Conservation (phyloP, 1,140 invertebrate genomes). For the Hetaerina americana region DNA sequence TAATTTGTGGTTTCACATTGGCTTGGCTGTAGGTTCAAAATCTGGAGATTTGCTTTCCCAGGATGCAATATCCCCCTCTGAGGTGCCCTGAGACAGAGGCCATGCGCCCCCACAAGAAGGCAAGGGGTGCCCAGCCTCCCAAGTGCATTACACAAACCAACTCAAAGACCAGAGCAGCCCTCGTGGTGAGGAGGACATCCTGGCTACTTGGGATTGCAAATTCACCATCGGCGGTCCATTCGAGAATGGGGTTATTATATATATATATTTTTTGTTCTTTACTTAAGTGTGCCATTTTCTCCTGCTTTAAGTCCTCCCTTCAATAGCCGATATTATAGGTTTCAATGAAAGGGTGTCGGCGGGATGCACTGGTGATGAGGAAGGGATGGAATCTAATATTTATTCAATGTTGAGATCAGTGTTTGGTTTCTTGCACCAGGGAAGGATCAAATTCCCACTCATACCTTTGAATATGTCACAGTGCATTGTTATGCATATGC, state of each 20-base stretch:
- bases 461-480: no score
- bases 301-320: background rate
- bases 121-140: conserved; percentile 45
- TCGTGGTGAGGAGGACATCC: conserved; percentile 44
- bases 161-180: conserved; percentile 21
- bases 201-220: conserved; percentile 62
- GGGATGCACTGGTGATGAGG: background rate
- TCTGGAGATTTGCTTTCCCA: conserved; percentile 57
- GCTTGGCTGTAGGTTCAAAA: conserved; percentile 40
- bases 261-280: background rate
- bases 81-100: conserved; percentile 56
- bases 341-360: no score
- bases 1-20: no score
- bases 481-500: no score
- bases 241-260: conserved; percentile 66
- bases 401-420: background rate
- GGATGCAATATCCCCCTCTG: conserved; percentile 56
- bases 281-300: background rate
- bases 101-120: conserved; percentile 52
- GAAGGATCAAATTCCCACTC: no score
- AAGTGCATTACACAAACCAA: conserved; percentile 8
- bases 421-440: no score
- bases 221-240: conserved; percentile 41
- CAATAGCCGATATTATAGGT: no score
- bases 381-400: background rate